These are phyloP conservation scores for Octomys mimax DNA, from an alignment of 2,797 vertebrate species.

Conservation along the genomic window DNA sequence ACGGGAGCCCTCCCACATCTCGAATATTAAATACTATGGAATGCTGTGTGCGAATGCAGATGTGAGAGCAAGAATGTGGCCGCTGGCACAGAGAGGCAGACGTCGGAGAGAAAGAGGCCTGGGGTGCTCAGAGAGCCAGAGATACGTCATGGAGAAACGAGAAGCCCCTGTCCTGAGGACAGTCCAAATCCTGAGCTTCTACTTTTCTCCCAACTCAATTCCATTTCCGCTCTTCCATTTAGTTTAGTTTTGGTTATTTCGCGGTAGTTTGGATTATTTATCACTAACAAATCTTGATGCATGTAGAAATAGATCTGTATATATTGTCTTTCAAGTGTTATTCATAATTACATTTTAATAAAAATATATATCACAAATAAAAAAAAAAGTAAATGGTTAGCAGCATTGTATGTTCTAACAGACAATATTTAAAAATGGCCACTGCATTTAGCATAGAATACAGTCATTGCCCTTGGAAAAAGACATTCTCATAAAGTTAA, in stretches of 20 bases:
- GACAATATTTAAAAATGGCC: background rate
- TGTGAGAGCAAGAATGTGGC: accelerated
- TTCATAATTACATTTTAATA: background rate
- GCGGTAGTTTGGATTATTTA: background rate
- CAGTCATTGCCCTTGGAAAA: background rate
- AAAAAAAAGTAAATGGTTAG: background rate
- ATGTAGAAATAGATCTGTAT: background rate
- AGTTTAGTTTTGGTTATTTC: background rate
- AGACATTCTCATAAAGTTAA: background rate
- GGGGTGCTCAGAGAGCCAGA: background rate
- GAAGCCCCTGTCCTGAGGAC: background rate
- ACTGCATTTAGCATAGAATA: background rate
- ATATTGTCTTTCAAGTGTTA: background rate
- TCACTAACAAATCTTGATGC: background rate
- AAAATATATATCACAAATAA: background rate
- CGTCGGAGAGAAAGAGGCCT: no score
- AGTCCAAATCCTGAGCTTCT: background rate
- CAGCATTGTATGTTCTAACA: background rate
- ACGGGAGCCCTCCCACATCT: background rate
- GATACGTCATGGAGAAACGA: background rate
- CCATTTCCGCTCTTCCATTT: background rate
- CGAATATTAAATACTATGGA: background rate
- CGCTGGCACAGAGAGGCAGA: no score
- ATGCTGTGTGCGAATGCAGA: accelerated
- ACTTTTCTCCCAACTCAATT: background rate